phyloP scores from a whole-genome alignment of 2,113 vertebrate species.

The Xenus cinereus region DNA sequence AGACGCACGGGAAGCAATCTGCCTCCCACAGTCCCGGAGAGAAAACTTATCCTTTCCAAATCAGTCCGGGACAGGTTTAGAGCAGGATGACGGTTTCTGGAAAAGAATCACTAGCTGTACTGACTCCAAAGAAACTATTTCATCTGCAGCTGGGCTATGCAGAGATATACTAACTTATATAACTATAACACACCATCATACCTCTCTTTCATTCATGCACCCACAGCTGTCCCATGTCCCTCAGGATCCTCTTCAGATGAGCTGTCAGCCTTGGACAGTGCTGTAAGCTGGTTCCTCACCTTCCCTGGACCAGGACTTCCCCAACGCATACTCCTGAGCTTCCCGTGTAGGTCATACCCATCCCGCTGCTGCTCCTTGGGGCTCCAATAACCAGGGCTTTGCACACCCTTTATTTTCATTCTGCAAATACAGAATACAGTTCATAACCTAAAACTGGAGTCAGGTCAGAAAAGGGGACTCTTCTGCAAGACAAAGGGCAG shows the following conservation, averaged over 20 bases:
- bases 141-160: not conserved
- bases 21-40: not conserved
- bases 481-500: not conserved
- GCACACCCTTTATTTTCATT: not conserved
- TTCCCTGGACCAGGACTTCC: not conserved
- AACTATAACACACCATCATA: not conserved
- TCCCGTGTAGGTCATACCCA: not conserved
- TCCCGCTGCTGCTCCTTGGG: not conserved
- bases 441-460: not conserved
- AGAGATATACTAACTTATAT: not conserved
- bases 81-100: not conserved
- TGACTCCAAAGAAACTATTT: not conserved
- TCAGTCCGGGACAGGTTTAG: not conserved
- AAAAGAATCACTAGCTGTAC: not conserved
- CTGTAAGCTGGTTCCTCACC: not conserved
- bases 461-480: not conserved
- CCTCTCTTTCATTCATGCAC: not conserved
- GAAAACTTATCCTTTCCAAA: not conserved
- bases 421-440: not conserved
- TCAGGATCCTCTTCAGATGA: not conserved
- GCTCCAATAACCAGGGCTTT: not conserved
- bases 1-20: not conserved
- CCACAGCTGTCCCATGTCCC: not conserved
- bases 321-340: not conserved
- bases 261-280: not conserved